Conservation (phyloP, 2,888 invertebrate genomes). For the Platycheirus rosarum region DNA sequence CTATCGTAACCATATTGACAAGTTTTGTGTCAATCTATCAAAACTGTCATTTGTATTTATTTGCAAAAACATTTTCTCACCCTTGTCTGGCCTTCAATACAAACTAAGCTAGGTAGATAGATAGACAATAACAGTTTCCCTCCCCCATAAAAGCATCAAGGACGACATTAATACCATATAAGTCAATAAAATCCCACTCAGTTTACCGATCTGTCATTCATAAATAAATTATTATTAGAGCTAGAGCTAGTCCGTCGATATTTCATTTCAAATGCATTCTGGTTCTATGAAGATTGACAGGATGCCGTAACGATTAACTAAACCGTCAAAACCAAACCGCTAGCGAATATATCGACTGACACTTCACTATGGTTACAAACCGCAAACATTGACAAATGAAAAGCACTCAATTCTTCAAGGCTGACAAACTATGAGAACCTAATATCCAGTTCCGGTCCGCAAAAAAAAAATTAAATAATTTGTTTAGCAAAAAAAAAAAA, state of each 20-base stretch:
- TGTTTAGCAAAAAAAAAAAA: background rate
- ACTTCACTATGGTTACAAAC: slow-evolving; percentile 13
- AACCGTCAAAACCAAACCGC: background rate
- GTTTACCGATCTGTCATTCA: slow-evolving; percentile 5
- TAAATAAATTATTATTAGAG: slow-evolving; percentile 6
- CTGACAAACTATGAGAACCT: slow-evolving; percentile 1
- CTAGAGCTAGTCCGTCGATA: background rate
- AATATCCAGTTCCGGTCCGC: slow-evolving; percentile 18
- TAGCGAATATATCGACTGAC: slow-evolving; percentile 1
- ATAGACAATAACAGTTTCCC: slow-evolving; percentile 9
- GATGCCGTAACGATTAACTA: background rate
- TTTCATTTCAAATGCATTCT: slow-evolving; percentile 31
- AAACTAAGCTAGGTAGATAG: background rate
- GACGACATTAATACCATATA: slow-evolving; percentile 37
- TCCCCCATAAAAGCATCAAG: slow-evolving; percentile 26
- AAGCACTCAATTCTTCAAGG: slow-evolving; percentile 18
- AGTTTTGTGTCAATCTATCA: slow-evolving; percentile 17
- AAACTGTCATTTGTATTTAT: slow-evolving; percentile 1
- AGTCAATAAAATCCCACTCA: slow-evolving; percentile 27
- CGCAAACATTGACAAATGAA: slow-evolving; percentile 26
- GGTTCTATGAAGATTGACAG: slow-evolving; percentile 17
- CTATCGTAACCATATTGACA: slow-evolving; percentile 36
- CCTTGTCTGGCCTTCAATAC: slow-evolving; percentile 10
- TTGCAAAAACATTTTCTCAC: background rate
- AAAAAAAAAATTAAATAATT: background rate